Evolutionary conservation across 1,140 invertebrate genomes (phyloP).

Genomic region (Drosophila willistoni): DNA sequence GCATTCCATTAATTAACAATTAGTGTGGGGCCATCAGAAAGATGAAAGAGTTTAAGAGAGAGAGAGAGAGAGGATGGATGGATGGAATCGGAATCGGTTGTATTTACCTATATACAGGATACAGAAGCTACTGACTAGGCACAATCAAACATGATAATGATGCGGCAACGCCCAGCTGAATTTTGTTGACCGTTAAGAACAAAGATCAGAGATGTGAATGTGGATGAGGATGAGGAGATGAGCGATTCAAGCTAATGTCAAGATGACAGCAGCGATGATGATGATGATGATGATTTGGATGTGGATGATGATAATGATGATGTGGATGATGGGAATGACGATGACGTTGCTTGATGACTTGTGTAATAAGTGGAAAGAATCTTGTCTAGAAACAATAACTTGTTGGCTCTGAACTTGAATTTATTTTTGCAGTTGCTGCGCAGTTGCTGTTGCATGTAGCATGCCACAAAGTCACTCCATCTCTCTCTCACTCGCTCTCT

Average conservation of each 20-base stretch:
- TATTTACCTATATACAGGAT: slow-evolving; percentile 44
- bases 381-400: slow-evolving; percentile 80
- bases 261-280: slow-evolving; percentile 65
- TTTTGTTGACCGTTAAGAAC: slow-evolving; percentile 59
- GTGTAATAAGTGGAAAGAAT: slow-evolving; percentile 81
- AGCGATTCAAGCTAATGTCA: slow-evolving; percentile 68
- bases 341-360: slow-evolving; percentile 65
- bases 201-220: slow-evolving; percentile 17
- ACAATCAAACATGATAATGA: slow-evolving; percentile 70
- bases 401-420: slow-evolving; percentile 76
- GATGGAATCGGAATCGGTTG: slow-evolving; percentile 29
- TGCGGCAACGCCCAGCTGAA: slow-evolving; percentile 64
- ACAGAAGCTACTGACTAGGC: slow-evolving; percentile 56
- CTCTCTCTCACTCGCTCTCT: slow-evolving; percentile 20
- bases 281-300: slow-evolving; percentile 45
- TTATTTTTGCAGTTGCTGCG: slow-evolving; percentile 49
- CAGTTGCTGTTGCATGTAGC: slow-evolving; percentile 55
- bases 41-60: slow-evolving; percentile 27
- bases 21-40: slow-evolving; percentile 60
- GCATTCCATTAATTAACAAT: slow-evolving; percentile 79
- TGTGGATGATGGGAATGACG: slow-evolving; percentile 31
- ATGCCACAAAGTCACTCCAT: slow-evolving; percentile 65
- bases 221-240: slow-evolving; percentile 1
- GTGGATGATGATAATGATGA: slow-evolving; percentile 34
- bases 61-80: too few species aligned